Base-by-base conservation (phyloP, 2,888 invertebrate genomes). In the Pterostichus madidus region DNA sequence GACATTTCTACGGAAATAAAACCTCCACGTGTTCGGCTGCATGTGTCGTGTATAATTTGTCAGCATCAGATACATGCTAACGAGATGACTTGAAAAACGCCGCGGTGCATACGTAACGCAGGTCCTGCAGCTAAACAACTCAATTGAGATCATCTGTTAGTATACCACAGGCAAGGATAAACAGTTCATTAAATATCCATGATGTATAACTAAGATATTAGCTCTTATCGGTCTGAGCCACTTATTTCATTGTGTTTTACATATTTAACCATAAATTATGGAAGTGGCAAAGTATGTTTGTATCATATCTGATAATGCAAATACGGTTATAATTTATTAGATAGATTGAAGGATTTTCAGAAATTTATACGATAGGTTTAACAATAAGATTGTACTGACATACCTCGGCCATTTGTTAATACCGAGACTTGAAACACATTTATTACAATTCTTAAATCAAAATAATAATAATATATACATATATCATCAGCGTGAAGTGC, bases 11-110 rank as follows among this genome's bases (percentile, higher is more conserved):
- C 35, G 64, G 64, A 64, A 64, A 64, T 35, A 32, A 13, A 49
- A 10, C 35, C 13, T 35, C 64, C 64, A 64, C 64, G 64, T 64
- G 64, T 71, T 71, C 44, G 13, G 17, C 44, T 44, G 68, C 68
- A 71, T 71, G 44, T 44, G 49, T 44, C 49, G 75, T 52, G 32
- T 75, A 75, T 75, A 75, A 75, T 75, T 75, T 75, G 75, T 75
- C 75, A 75, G 39, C 52, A 75, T 75, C 75, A 75, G 75, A 75
- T 75, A 75, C 75, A 75, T 75, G 75, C 32, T 75, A 75, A 75
- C 49, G 13, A 75, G 75, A 39, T 39, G 39, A 75, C 39, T 44
- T 17, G 39, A 71, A 46, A 17, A 71, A 71, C 68, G 17, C 68
- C 68, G 68, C 68, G 32, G 17, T 7, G 56, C 17, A 15, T 24